Base-by-base conservation (phyloP, 2,888 invertebrate species). In the Cactoblastis cactorum region DNA sequence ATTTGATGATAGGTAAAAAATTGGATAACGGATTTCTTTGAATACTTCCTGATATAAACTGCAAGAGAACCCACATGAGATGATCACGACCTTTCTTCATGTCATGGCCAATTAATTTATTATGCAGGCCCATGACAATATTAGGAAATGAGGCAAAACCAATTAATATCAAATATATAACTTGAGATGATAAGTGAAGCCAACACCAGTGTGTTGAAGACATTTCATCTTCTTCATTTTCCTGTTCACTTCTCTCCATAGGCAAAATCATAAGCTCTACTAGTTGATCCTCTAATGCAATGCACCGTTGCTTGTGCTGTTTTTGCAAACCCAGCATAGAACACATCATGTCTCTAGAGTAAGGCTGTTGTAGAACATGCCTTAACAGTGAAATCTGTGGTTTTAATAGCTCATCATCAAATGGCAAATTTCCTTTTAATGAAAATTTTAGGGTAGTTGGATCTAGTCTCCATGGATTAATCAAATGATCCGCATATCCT, bases 41-140 rank as follows among this genome's bases (percentile, higher is more conserved):
- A 67, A 98, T 98, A 71, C 97, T 97, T 45, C 98, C 98, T 0
- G 98, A 98, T 65, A 99, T 97, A 71, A 98, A 98, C 84, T 99
- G 99, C 38, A 99, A 87, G 14, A 99, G 87, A 15, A 98, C 96
- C 98, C 99, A 99, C 98, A 99, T 99, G n/a, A 99, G 88, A 69
- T 99, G 98, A 82, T 98, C 98, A 45, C 99, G 91, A 0, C 98
- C 98, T 79, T 96, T 96, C 54, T 95, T 92, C 73, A 97, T 90
- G 69, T 97, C 96, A 60, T 95, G 91, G 5, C 94, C 94, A 38
- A 94, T 92, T 33, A 96, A 80, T 88, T 95, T 96, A 53, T 95
- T 95, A 75, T 97, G 96, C 28, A 98, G 90, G 0, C 96, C 94
- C 88, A 95, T 92, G 0, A 98, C 97, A 71, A 98, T 96, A 70